Conservation (phyloP, 1,140 invertebrate species). For the Ceratosolen solmsi region DNA sequence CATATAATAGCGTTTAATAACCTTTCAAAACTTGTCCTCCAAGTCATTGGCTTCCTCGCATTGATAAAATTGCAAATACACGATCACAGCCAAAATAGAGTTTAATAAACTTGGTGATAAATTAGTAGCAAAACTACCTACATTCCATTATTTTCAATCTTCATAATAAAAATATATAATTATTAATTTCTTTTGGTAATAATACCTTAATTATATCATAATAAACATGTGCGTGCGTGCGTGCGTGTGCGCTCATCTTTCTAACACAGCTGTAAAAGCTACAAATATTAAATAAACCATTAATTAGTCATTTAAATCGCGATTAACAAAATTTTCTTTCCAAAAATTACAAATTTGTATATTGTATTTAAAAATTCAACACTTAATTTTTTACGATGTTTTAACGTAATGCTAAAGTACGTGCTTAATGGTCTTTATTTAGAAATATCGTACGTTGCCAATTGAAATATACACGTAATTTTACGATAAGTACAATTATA, state of each 20-base stretch:
- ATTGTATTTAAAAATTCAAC: neutral
- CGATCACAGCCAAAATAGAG: neutral
- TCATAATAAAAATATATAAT: no score
- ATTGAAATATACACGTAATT: neutral
- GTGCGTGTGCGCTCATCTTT: no score
- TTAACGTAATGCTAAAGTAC: neutral
- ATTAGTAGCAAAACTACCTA: no score
- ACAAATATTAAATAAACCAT: no score
- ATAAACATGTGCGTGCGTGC: no score
- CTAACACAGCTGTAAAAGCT: no score
- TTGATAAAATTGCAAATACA: neutral
- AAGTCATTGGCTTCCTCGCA: constrained; percentile 1
- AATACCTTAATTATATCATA: no score
- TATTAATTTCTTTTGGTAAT: no score
- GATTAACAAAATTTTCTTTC: neutral
- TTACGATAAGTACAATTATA: neutral
- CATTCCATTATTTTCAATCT: no score
- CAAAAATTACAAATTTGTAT: neutral
- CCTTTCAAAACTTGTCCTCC: neutral
- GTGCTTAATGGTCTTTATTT: neutral
- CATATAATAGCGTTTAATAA: neutral
- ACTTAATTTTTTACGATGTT: neutral
- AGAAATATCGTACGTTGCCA: neutral
- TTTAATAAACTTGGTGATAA: constrained; percentile 1
- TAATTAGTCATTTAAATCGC: no score